Evolutionary conservation across 2,797 vertebrate species (phyloP).

Genomic region (Ispidina picta): DNA sequence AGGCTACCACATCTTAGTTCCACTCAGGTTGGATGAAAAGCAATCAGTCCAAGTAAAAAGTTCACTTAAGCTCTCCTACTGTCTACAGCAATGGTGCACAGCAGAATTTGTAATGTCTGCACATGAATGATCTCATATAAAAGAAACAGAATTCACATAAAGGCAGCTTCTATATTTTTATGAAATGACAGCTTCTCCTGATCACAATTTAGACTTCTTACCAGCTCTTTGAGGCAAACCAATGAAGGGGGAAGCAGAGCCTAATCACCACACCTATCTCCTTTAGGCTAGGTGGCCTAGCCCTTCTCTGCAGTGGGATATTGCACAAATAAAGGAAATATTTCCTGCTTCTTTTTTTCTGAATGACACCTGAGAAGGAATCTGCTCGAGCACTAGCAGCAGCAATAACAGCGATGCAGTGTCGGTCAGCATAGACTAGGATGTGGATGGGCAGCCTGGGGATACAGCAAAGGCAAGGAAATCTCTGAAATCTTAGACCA

Average conservation of each 20-base stretch:
- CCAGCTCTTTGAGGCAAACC: background rate
- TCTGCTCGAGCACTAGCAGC: background rate
- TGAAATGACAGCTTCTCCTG: background rate
- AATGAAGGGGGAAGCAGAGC: background rate
- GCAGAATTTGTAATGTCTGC: background rate
- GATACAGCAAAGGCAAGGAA: background rate
- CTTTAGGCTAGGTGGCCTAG: background rate
- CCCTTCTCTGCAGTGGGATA: background rate
- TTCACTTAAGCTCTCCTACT: background rate
- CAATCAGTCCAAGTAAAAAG: background rate
- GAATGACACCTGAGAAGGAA: background rate
- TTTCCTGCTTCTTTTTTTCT: background rate
- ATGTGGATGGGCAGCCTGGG: background rate
- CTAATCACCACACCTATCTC: background rate
- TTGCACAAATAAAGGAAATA: background rate
- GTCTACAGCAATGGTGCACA: background rate
- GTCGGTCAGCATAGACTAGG: background rate
- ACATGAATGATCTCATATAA: background rate
- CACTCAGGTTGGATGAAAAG: background rate
- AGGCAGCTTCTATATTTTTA: background rate
- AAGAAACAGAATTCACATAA: background rate
- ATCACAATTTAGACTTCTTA: background rate
- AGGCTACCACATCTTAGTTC: background rate
- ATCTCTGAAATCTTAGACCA: background rate
- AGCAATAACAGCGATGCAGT: background rate